These are phyloP conservation scores for Drosophila subsilvestris DNA, from an alignment of 2,888 invertebrate species.

Conservation along the genomic window DNA sequence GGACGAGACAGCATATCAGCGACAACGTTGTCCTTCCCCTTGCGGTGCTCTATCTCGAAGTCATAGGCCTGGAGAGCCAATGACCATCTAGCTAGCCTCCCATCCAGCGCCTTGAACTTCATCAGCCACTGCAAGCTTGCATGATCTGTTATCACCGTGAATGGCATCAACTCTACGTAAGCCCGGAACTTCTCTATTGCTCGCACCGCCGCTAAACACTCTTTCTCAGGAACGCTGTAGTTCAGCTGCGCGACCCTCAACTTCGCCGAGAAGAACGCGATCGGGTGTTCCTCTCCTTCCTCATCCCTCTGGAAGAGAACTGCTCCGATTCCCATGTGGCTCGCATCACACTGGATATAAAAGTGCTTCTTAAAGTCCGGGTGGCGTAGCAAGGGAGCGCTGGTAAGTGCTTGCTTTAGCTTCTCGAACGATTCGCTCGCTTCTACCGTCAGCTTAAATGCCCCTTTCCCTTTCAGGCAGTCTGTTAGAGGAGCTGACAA, in stretches of 20 bases:
- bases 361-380: conserved; percentile 32
- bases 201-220: conserved; percentile 6
- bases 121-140: too few relatives aligned
- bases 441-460: not conserved
- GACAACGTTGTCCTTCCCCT: too few relatives aligned
- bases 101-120: too few relatives aligned
- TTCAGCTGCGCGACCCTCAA: conserved; percentile 31
- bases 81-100: conserved; percentile 58
- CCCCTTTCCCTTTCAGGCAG: not conserved
- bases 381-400: conserved; percentile 18
- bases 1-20: too few relatives aligned
- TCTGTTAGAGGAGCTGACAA: conserved; percentile 21
- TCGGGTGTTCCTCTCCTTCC: conserved; percentile 16
- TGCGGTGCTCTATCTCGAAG: conserved; percentile 17
- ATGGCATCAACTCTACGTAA: conserved; percentile 35
- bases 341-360: conserved; percentile 41
- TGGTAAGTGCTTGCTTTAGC: conserved; percentile 18
- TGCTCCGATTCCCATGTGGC: conserved; percentile 19
- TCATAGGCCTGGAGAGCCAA: conserved; percentile 47
- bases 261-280: conserved; percentile 34
- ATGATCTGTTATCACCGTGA: too few relatives aligned
- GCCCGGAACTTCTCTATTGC: too few relatives aligned
- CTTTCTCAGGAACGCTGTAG: conserved; percentile 30
- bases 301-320: conserved; percentile 12
- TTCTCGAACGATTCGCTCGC: conserved; percentile 13